Base-by-base conservation (phyloP, 2,113 vertebrate species). In the Cavia aperea region DNA sequence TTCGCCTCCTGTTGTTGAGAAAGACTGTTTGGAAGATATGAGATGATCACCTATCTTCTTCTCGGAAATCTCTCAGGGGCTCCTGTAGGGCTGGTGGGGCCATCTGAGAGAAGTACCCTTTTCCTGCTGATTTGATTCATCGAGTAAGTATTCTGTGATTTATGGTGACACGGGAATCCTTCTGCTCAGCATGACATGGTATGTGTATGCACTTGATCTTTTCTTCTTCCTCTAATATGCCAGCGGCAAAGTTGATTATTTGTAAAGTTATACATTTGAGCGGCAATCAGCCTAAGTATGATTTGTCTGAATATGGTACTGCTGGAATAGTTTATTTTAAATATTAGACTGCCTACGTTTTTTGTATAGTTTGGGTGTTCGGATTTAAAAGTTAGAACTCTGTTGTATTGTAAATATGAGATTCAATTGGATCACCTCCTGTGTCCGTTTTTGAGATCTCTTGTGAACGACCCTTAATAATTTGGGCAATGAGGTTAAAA, bases 351-450 rank as follows among this genome's bases (percentile, higher is more conserved):
- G 66, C 18, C 31, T 33, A 63, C 2, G 62, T 29, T 56, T 77
- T 15, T 79, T 89, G 63, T 70, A 66, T 33, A 84, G 60, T 3
- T 51, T 39, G 4, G 23, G 56, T 87, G 58, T 84, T 90, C 73
- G 29, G 26, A 81, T 54, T 51, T 81, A 54, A 93, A 92, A 86
- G 33, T 2, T 26, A 62, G 8, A 16, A 39, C 65, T 87, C 26
- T 54, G 4, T 88, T 58, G 1, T 58, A 18, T 19, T 58, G 23
- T 62, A 95, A 82, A 79, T 63, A 24, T 23, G 39, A 2, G 46
- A 51, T 5, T 46, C 1, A 29, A 8, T 31, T 36, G 36, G 63
- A 0, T 1, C 5, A 13, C 0, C 26, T 43, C 2, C 43, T 3
- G 68, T 23, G 18, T 51, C 29, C n/a, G 23, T 65, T 60, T 60